Evolutionary conservation across 1,140 invertebrate genomes (phyloP).

Genomic region (Temnothorax curvispinosus): DNA sequence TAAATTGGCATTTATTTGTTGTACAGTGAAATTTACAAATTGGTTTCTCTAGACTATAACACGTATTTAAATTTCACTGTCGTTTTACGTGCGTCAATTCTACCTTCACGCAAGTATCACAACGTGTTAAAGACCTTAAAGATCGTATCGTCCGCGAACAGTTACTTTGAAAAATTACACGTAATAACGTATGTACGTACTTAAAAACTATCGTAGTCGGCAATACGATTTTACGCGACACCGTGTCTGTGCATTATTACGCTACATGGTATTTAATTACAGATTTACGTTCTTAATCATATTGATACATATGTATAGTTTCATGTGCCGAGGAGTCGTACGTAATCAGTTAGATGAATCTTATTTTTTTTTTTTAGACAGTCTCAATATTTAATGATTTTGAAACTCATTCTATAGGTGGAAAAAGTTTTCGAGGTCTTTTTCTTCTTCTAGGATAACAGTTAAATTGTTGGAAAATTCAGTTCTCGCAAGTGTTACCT

Average conservation of each 20-base stretch:
- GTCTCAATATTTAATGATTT: constrained; percentile 22
- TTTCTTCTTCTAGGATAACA: constrained; percentile 3
- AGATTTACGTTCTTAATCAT: constrained; percentile 64
- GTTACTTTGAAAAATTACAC: constrained; percentile 53
- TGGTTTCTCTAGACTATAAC: constrained; percentile 63
- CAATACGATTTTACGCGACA: constrained; percentile 65
- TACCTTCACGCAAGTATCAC: constrained; percentile 69
- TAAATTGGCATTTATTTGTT: constrained; percentile 81
- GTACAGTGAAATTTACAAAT: constrained; percentile 81
- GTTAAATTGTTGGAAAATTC: constrained; percentile 30
- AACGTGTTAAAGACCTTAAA: constrained; percentile 31
- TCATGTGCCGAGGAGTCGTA: constrained; percentile 51
- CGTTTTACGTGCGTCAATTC: constrained; percentile 62
- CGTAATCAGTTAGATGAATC: constrained; percentile 46
- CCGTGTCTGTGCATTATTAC: constrained; percentile 59
- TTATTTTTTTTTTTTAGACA: constrained; percentile 56
- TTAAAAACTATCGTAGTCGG: constrained; percentile 68
- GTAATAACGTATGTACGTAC: constrained; percentile 51
- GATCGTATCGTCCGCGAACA: constrained; percentile 40
- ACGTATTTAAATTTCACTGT: constrained; percentile 74
- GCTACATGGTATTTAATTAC: constrained; percentile 66
- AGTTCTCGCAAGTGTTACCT: neutral
- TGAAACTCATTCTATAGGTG: constrained; percentile 10
- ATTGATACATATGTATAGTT: constrained; percentile 65
- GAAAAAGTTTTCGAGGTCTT: constrained; percentile 6